Conservation (phyloP, 2,888 invertebrate species). For the Archips xylosteana region DNA sequence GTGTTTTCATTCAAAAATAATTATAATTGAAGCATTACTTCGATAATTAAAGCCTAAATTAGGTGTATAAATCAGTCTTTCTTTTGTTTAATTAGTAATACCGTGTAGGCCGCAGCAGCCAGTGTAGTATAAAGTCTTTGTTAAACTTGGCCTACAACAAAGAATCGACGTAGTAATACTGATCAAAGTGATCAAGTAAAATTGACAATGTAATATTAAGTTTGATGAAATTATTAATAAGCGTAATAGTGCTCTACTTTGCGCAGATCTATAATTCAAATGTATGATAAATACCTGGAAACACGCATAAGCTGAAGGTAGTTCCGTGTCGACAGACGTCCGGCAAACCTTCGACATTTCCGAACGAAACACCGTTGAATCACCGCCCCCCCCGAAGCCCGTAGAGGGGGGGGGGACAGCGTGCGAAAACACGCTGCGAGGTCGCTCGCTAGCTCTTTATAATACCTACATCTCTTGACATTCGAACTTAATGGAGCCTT, state of each 20-base stretch:
- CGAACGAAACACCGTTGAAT: conserved; percentile 74
- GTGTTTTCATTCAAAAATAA: not conserved
- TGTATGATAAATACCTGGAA: conserved; percentile 76
- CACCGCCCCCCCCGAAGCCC: conserved; percentile 49
- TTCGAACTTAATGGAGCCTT: conserved; percentile 81
- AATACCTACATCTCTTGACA: conserved; percentile 78
- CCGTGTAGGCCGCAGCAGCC: not conserved
- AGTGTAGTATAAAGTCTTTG: too few species aligned
- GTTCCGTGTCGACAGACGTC: conserved; percentile 81
- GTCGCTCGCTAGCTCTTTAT: conserved; percentile 78
- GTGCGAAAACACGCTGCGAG: conserved; percentile 74
- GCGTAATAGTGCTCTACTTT: conserved; percentile 22
- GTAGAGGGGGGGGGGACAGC: conserved; percentile 49
- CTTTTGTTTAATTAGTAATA: not conserved
- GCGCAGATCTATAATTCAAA: conserved; percentile 56
- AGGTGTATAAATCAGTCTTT: not conserved
- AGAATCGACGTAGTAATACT: not conserved
- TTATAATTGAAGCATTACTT: not conserved
- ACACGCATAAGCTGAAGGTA: conserved; percentile 76
- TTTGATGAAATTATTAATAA: conserved; percentile 12
- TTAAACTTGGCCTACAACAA: not conserved
- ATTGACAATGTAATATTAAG: not conserved
- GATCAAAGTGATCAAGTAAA: not conserved
- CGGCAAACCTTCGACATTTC: conserved; percentile 84
- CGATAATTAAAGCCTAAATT: not conserved